These are phyloP conservation scores for Gyrodactylus bullatarudis DNA, from an alignment of 1,140 invertebrate species.

Conservation along the genomic window DNA sequence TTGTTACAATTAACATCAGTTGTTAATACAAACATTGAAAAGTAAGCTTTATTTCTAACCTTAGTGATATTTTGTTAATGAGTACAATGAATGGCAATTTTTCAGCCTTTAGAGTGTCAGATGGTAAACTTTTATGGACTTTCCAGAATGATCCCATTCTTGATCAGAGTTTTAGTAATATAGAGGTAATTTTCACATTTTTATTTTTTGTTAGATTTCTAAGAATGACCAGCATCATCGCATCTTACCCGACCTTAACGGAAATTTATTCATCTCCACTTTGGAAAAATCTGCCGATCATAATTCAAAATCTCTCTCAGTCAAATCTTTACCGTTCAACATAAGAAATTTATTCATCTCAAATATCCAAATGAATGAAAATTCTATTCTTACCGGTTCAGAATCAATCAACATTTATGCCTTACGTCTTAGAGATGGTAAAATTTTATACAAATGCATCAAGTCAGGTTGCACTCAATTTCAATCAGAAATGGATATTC, in stretches of 20 bases:
- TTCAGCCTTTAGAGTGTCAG: not conserved
- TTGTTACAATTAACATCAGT: too few relatives aligned
- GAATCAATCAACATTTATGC: not conserved
- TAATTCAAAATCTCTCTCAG: not conserved
- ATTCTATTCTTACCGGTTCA: not conserved
- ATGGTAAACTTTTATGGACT: not conserved
- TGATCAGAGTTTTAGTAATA: not conserved
- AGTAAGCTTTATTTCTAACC: not conserved
- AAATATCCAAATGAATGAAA: not conserved
- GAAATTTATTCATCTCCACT: not conserved
- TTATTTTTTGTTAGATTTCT: not conserved
- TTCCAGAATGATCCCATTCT: not conserved
- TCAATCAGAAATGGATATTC: not conserved
- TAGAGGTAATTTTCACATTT: not conserved
- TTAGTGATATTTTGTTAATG: not conserved
- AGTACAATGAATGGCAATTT: not conserved
- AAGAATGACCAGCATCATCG: not conserved
- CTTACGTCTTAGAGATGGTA: not conserved
- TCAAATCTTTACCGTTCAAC: not conserved
- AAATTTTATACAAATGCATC: not conserved
- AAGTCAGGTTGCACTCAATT: not conserved
- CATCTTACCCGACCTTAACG: not conserved
- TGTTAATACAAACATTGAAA: too few relatives aligned
- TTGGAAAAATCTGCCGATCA: not conserved
- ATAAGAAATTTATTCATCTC: not conserved